Evolutionary conservation across 2,797 vertebrate genomes (phyloP).

Genomic region (Alauda arvensis): DNA sequence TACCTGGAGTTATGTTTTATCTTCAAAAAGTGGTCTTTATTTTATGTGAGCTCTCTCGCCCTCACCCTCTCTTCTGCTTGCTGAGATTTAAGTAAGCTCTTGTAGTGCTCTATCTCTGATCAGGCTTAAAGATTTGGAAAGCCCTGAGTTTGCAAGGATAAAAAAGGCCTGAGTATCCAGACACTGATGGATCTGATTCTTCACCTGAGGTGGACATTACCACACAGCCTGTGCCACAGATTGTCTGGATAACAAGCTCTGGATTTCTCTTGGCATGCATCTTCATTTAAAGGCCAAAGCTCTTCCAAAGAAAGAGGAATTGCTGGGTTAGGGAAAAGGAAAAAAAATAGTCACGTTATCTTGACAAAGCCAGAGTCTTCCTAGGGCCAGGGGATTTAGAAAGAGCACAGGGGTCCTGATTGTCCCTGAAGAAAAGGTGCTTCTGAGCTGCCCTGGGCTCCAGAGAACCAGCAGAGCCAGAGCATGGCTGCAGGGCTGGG

Average conservation of each 20-base stretch:
- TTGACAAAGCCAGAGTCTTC: background rate
- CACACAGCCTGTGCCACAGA: slow-evolving; percentile 21
- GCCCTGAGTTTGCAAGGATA: slow-evolving; percentile 63
- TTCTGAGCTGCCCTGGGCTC: background rate
- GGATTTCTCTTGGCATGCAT: slow-evolving; percentile 3
- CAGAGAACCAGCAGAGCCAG: background rate
- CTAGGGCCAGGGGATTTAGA: background rate
- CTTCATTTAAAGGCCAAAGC: slow-evolving; percentile 48
- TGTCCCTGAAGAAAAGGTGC: background rate
- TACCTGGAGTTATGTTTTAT: slow-evolving; percentile 59
- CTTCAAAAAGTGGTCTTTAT: slow-evolving; percentile 60
- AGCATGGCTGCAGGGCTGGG: background rate
- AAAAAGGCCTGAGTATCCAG: slow-evolving; percentile 46
- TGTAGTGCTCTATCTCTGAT: slow-evolving; percentile 64
- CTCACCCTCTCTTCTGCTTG: slow-evolving; percentile 27
- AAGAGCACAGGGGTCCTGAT: background rate
- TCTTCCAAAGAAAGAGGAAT: background rate
- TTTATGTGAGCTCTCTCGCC: slow-evolving; percentile 32
- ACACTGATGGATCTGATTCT: slow-evolving; percentile 54
- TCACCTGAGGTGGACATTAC: slow-evolving; percentile 47
- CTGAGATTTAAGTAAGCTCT: slow-evolving; percentile 69
- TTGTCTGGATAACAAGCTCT: slow-evolving; percentile 34
- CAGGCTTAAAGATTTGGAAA: slow-evolving; percentile 69
- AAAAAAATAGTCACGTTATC: background rate
- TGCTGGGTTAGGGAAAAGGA: background rate